phyloP scores from a whole-genome alignment of 2,797 vertebrate species.

The Gymnoscopelus microlampas region DNA sequence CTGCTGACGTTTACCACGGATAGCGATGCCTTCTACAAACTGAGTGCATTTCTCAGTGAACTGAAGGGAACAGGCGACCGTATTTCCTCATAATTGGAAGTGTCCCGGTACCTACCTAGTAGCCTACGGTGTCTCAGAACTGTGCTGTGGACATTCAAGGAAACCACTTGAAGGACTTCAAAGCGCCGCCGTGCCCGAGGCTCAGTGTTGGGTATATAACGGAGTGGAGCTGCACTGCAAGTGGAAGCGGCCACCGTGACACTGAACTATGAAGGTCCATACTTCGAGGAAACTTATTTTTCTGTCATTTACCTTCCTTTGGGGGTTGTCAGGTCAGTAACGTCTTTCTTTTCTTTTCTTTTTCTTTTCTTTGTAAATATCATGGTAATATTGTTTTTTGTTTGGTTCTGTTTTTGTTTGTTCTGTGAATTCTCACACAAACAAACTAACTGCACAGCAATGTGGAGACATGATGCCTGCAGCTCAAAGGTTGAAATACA shows the following conservation, averaged over 20 bases:
- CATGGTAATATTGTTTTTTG: neutral
- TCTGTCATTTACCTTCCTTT: conserved; percentile 67
- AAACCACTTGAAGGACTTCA: conserved; percentile 45
- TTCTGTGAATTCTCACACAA: neutral
- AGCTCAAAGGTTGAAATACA: conserved; percentile 2
- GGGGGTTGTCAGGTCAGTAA: conserved; percentile 74
- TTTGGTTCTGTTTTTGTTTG: neutral
- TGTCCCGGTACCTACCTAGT: conserved; percentile 26
- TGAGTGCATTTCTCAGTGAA: conserved; percentile 9
- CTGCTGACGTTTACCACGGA: neutral
- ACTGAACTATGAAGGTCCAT: conserved; percentile 70
- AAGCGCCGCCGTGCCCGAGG: conserved; percentile 43
- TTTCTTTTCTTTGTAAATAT: neutral
- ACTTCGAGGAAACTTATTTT: conserved; percentile 74
- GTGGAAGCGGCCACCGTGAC: conserved; percentile 15
- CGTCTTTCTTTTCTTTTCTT: neutral
- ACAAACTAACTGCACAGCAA: neutral
- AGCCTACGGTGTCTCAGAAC: neutral
- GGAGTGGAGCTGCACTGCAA: conserved; percentile 23
- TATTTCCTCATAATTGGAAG: conserved; percentile 55
- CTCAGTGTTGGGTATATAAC: conserved; percentile 23
- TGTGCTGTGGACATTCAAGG: conserved; percentile 18
- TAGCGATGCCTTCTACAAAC: neutral
- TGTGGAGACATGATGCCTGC: too few relatives aligned
- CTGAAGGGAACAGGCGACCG: conserved; percentile 8